A percentile compares a stretch with the other conserved stretches of the same genome.
Evolutionary conservation across 2,113 vertebrate species (phyloP).

Genomic region (Oreochromis aureus): DNA sequence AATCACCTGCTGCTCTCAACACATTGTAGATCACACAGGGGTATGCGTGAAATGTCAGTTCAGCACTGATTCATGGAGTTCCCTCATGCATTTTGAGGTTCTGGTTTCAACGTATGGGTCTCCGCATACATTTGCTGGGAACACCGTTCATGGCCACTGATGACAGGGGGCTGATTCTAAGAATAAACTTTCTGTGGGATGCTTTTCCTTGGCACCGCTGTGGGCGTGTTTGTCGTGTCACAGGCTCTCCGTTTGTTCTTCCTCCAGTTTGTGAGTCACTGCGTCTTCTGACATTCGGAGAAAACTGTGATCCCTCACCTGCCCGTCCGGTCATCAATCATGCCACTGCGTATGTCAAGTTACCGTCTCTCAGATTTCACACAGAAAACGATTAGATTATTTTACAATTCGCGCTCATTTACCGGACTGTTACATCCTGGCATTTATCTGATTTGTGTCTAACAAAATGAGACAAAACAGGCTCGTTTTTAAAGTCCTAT

Average conservation of each 20-base stretch:
- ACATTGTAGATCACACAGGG: not conserved
- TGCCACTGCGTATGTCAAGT: not conserved
- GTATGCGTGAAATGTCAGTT: not conserved
- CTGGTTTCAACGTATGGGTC: constrained; percentile 27
- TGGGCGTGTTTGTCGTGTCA: not conserved
- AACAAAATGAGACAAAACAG: not conserved
- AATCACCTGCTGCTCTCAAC: not conserved
- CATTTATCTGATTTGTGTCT: not conserved
- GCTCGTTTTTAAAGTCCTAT: not conserved
- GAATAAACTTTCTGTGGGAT: constrained; percentile 18
- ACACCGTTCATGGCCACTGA: constrained; percentile 30
- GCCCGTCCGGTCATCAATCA: not conserved
- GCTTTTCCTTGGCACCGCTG: not conserved
- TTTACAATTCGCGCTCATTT: not conserved
- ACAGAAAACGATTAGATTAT: not conserved
- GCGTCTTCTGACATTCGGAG: not conserved
- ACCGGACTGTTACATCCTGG: not conserved
- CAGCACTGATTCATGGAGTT: constrained; percentile 36
- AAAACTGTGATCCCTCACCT: not conserved
- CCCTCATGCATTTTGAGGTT: not conserved
- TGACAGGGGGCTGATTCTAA: constrained; percentile 26
- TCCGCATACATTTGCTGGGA: not conserved
- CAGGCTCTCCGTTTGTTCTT: not conserved
- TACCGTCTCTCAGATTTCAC: not conserved
- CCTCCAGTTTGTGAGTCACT: not conserved